Conservation (phyloP, 2,113 vertebrate species). For the Paramormyrops kingsleyae region DNA sequence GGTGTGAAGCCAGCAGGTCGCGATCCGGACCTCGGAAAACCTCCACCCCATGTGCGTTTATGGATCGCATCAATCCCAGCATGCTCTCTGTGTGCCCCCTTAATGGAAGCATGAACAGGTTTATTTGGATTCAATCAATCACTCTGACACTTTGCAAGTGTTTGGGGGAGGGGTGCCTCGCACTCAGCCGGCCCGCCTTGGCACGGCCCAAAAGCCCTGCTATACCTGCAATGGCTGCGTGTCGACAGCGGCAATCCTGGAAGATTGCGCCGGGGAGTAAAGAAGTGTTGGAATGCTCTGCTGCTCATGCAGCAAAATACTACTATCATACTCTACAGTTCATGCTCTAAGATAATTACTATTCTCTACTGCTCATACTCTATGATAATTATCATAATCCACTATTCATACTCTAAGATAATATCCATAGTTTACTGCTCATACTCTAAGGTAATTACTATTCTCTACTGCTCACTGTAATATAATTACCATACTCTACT, state of each 20-base stretch:
- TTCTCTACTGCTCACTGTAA: neutral
- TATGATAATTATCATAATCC: neutral
- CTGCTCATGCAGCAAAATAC: neutral
- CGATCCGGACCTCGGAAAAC: constrained; percentile 27
- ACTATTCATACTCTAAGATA: neutral
- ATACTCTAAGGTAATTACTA: neutral
- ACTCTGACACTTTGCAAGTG: constrained; percentile 46
- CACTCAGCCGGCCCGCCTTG: neutral
- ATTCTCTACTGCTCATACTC: neutral
- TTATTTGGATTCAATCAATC: constrained; percentile 67
- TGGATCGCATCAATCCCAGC: constrained; percentile 61
- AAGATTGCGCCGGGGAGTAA: neutral
- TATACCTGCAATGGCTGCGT: neutral
- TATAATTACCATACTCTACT: neutral
- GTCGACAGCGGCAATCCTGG: neutral
- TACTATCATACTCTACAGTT: neutral
- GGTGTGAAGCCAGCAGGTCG: constrained; percentile 33
- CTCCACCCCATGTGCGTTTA: constrained; percentile 25
- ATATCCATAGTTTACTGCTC: neutral
- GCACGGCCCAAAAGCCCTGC: neutral
- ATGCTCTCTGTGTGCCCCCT: constrained; percentile 49
- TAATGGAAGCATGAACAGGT: constrained; percentile 69
- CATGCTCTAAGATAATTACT: neutral
- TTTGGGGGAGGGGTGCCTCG: constrained; percentile 10
- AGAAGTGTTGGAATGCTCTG: neutral